Conservation (phyloP, 2,888 invertebrate genomes). For the Morpho achilles region DNA sequence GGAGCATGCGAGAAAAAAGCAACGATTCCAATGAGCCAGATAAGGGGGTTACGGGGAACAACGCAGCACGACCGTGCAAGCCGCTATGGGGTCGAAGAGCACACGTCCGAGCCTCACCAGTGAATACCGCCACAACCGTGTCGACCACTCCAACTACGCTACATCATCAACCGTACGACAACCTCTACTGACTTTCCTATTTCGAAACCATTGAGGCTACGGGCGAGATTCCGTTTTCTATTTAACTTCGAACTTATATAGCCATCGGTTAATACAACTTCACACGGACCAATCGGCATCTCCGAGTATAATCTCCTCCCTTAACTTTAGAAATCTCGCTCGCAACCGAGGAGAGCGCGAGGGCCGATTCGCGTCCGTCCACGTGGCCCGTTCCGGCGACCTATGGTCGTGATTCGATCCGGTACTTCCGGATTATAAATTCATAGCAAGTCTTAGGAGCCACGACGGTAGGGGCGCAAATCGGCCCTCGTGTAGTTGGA, state of each 20-base stretch:
- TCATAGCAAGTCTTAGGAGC: not conserved
- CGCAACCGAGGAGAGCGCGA: too few relatives aligned
- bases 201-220: too few relatives aligned
- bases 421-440: not conserved
- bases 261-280: not conserved
- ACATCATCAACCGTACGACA: too few relatives aligned
- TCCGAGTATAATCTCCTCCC: too few relatives aligned
- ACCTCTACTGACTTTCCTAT: too few relatives aligned
- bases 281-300: not conserved
- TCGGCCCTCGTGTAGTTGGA: not conserved
- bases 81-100: constrained; percentile 48
- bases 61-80: constrained; percentile 34
- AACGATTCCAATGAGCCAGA: constrained; percentile 31
- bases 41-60: constrained; percentile 15
- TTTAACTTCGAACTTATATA: not conserved
- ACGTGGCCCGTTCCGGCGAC: not conserved
- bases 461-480: not conserved
- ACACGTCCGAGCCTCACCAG: constrained; percentile 31
- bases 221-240: not conserved
- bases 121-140: constrained; percentile 5
- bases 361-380: not conserved
- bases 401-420: too few relatives aligned
- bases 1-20: too few relatives aligned
- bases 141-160: not conserved
- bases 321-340: too few relatives aligned